Base-by-base conservation (phyloP, 2,113 vertebrate species). In the Monopterus albus region DNA sequence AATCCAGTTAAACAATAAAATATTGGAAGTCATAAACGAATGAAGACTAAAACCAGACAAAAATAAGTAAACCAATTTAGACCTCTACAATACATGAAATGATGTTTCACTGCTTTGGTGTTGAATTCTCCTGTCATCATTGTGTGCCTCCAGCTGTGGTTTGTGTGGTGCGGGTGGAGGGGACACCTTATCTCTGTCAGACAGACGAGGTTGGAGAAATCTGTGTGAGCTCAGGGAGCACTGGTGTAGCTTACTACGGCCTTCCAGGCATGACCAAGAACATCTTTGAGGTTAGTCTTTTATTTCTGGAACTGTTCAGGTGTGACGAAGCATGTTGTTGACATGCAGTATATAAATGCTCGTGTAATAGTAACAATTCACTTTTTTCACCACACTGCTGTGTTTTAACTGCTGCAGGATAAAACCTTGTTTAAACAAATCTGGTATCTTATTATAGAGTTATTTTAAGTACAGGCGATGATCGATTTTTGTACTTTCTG, bases 191-290 rank as follows among this genome's bases (percentile, higher is more conserved):
- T 15, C 92, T 99, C 42, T 99, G 97, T 81, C 95, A 94, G 81
- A 96, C 94, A 0, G 97, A 99, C 12, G 97, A 99, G 74, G 92
- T 99, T 43, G 97, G 97, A 62, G 97, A 99, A 84, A 94, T 99
- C 78, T 98, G 97, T 51, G 92, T 99, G 47, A 94, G 91, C 86
- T 98, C 97, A 15, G 77, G 86, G 20, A 92, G 93, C 25, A 94
- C 95, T 0, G 96, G 95, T 0, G 87, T 94, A 1, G 92, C 97
- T 0, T 99, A 98, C 83, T 98, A 95, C 0, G 97, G 97, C 17
- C 93, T 98, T 11, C 94, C 93, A 0, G 96, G 97, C 25, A 98
- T 96, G 93, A 99, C 97, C 47, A 98, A 96, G 91, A 98, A 93
- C 38, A 81, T 96, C 15, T 99, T 99, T 77, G 96, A 99, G 96